phyloP scores from a whole-genome alignment of 1,140 invertebrate genomes.

The Drosophila azteca region DNA sequence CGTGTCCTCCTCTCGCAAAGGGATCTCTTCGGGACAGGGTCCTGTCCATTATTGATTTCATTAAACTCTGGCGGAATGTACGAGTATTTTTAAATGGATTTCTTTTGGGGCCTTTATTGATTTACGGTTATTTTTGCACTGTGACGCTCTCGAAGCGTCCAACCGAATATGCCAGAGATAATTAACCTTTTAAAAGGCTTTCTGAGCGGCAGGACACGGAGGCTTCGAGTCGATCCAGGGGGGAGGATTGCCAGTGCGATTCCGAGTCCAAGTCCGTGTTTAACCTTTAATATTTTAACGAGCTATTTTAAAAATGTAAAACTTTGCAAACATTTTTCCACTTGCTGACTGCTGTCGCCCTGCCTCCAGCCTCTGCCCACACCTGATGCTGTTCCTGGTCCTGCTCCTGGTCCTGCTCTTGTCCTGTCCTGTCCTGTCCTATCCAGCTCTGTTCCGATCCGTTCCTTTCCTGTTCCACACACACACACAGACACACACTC shows the following conservation, averaged over 20 bases:
- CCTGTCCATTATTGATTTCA: constrained; percentile 42
- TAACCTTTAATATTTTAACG: constrained; percentile 81
- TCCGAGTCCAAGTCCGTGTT: constrained; percentile 15
- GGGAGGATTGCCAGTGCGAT: no score
- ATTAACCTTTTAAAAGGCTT: constrained; percentile 76
- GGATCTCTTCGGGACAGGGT: neutral
- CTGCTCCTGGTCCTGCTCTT: neutral
- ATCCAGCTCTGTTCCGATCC: no score
- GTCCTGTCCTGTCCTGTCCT: no score
- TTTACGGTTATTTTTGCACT: constrained; percentile 52
- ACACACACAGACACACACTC: constrained; percentile 45
- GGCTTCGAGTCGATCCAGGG: no score
- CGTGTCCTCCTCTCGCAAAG: neutral
- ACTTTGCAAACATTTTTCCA: constrained; percentile 71
- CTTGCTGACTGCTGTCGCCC: constrained; percentile 28
- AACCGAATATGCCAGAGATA: constrained; percentile 75
- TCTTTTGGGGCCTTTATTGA: constrained; percentile 48
- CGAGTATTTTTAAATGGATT: constrained; percentile 27
- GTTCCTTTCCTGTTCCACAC: constrained; percentile 20
- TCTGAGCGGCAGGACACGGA: neutral
- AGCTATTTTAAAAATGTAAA: constrained; percentile 80
- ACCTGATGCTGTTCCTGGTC: neutral
- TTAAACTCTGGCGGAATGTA: constrained; percentile 10
- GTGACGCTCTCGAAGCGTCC: constrained; percentile 42
- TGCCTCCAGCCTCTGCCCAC: constrained; percentile 5